Base-by-base conservation (phyloP, 2,888 invertebrate species). In the Tinea pellionella region DNA sequence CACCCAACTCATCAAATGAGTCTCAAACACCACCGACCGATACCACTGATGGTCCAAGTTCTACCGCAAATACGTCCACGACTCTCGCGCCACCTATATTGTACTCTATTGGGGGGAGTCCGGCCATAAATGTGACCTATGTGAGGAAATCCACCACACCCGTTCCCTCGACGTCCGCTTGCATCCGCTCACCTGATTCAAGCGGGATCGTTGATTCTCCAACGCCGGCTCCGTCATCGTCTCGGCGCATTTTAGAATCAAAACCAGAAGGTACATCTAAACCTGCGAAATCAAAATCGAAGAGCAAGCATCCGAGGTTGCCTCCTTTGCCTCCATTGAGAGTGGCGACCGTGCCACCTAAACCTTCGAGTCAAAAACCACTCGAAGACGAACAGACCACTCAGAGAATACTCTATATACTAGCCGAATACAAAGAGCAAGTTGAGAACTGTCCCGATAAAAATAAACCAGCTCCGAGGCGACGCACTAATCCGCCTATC, bases 321-420 rank as follows among this genome's bases (percentile, higher is more conserved):
- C 73, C 65, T 0, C 80, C 87, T 0, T 90, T 90, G 70, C 88
- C 90, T 0, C 80, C 83, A 16, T 80, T 92, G 18, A 92, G 92
- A 75, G 77, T 92, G 1, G 90, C 91, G 32, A 89, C 91, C 2
- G 89, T 92, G 30, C 90, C 92, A 2, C 78, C 87, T 1, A 88
- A 88, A 66, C 74, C 87, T 0, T 78, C 86, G 0, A 69, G 80
- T 62, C 93, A 93, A 66, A 94, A 94, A 72, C 93, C 93, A 1
- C 90, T 93, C 64, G 94, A 94, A 80, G 94, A 94, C 68, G 94
- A 94, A 69, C 93, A 93, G 71, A 94, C 94, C 0, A 93, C 93
- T 0, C 93, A 94, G 69, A 87, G 94, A 65, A 94, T 94, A 67
- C 90, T 94, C 63, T 93, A 93, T 64, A 94, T 94, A 66, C 74